Percentiles rank a stretch among this genome's conserved stretches.
phyloP scores from a whole-genome alignment of 2,888 invertebrate species.

The Coleophora deauratella region DNA sequence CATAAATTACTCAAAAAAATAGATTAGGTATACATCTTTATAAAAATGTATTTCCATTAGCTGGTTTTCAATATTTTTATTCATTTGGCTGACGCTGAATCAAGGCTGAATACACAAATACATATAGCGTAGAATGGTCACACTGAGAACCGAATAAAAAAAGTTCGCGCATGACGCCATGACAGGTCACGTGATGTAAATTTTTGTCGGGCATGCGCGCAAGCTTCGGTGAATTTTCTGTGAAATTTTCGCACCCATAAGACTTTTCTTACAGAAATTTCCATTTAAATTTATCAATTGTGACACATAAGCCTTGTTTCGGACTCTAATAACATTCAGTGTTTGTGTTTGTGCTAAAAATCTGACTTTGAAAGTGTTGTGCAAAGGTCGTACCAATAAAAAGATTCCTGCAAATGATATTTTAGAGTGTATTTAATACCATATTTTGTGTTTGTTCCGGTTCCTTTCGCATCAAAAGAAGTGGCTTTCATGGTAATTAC shows the following conservation, averaged over 20 bases:
- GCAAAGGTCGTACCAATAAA: conserved; percentile 53
- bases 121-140: no score
- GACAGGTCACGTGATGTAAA: conserved; percentile 75
- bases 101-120: no score
- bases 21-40: no score
- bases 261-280: conserved; percentile 38
- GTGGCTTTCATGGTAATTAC: no score
- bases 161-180: conserved; percentile 52
- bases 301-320: conserved; percentile 22
- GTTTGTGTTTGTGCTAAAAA: conserved; percentile 35
- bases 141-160: neutral
- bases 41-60: no score
- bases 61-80: no score
- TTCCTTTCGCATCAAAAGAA: neutral
- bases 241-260: conserved; percentile 61
- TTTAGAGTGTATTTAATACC: conserved; percentile 35
- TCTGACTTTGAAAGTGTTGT: conserved; percentile 40
- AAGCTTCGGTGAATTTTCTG: conserved; percentile 52
- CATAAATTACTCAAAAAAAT: no score
- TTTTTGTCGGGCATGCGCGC: conserved; percentile 69
- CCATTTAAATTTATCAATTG: conserved; percentile 29
- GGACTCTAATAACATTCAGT: conserved; percentile 26
- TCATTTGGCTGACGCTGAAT: no score
- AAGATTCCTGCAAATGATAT: conserved; percentile 46
- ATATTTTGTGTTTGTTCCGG: conserved; percentile 36